Evolutionary conservation across 2,797 vertebrate species (phyloP).

Genomic region (Dermochelys coriacea): DNA sequence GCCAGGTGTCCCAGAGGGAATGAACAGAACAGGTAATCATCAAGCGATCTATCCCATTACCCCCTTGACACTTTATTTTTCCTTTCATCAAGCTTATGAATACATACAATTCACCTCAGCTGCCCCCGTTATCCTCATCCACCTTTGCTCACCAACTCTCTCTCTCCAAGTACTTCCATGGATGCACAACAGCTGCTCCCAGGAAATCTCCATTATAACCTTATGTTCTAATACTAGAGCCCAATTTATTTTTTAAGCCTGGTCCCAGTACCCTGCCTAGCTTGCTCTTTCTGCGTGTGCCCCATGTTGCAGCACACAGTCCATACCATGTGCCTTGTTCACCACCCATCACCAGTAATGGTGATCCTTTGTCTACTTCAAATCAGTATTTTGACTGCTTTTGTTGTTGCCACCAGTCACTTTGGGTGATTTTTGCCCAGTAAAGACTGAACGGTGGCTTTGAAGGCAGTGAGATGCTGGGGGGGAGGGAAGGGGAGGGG

Average conservation of each 20-base stretch:
- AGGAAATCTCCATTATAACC: background rate
- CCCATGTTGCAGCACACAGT: too few species aligned
- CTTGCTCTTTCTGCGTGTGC: too few species aligned
- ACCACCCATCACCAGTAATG: background rate
- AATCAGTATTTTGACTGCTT: background rate
- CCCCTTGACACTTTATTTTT: too few species aligned
- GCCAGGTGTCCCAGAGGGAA: too few species aligned
- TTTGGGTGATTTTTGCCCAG: background rate
- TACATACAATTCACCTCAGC: too few species aligned
- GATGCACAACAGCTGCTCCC: background rate
- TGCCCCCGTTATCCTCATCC: background rate
- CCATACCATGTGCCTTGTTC: background rate
- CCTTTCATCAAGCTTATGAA: too few species aligned
- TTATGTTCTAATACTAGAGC: background rate
- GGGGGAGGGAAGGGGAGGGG: too few species aligned
- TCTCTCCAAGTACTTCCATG: background rate
- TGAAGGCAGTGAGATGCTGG: background rate
- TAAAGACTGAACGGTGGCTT: background rate
- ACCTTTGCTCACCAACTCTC: background rate
- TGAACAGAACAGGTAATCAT: too few species aligned
- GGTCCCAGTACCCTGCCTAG: background rate
- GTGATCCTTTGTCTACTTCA: background rate
- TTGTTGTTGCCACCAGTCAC: background rate
- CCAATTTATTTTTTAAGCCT: background rate
- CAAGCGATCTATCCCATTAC: too few species aligned